Conservation (phyloP, 2,888 invertebrate species). For the Synergus umbraculus region DNA sequence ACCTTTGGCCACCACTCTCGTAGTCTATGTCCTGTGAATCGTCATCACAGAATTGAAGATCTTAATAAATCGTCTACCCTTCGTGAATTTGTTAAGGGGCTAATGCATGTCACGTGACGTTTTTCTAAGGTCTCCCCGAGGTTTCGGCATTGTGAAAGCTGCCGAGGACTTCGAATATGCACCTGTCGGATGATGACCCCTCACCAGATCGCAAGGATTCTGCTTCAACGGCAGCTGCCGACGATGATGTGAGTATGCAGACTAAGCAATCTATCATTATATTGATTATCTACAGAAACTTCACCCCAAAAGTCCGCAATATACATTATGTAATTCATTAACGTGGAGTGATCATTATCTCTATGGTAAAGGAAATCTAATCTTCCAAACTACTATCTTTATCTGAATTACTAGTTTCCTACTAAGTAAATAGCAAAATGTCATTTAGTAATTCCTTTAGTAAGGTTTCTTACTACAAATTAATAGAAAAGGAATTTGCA, state of each 20-base stretch:
- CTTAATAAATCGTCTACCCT: conserved; percentile 5
- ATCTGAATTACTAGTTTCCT: too few species aligned
- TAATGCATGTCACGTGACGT: conserved; percentile 68
- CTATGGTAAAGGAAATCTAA: too few species aligned
- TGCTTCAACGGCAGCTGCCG: conserved; percentile 50
- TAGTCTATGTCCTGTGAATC: neutral
- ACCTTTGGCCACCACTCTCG: neutral
- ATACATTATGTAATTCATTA: neutral
- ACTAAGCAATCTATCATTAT: neutral
- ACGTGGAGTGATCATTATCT: too few species aligned
- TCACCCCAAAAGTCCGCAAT: neutral
- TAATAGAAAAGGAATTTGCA: too few species aligned
- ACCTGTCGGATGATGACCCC: conserved; percentile 64
- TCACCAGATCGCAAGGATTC: conserved; percentile 54
- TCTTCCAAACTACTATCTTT: too few species aligned
- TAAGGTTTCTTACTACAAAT: too few species aligned
- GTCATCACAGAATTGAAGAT: conserved; percentile 6
- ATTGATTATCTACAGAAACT: neutral
- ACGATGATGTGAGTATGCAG: conserved; percentile 69
- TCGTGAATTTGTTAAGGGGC: conserved; percentile 42
- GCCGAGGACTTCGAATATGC: conserved; percentile 60
- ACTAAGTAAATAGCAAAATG: too few species aligned
- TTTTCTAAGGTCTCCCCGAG: conserved; percentile 69
- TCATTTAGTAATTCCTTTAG: too few species aligned
- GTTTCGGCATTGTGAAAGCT: conserved; percentile 47